Percentiles rank a stretch among this genome's conserved stretches.
phyloP scores from a whole-genome alignment of 2,797 vertebrate genomes.

The Bradypodion pumilum region DNA sequence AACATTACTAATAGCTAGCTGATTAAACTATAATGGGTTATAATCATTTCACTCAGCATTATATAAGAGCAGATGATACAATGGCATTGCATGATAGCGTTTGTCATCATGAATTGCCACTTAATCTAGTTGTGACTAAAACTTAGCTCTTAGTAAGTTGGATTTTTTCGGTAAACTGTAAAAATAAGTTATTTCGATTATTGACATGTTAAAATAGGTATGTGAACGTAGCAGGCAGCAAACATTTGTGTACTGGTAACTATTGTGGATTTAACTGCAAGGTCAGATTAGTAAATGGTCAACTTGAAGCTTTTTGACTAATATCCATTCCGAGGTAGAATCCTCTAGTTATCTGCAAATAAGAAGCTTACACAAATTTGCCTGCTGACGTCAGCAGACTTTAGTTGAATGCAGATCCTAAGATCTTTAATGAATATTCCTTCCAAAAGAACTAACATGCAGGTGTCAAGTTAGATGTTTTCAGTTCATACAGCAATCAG shows the following conservation, averaged over 20 bases:
- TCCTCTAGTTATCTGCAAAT: not conserved
- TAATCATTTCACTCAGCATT: not conserved
- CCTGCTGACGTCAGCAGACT: not conserved
- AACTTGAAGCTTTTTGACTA: not conserved
- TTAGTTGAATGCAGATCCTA: not conserved
- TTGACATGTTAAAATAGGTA: not conserved
- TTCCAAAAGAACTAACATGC: not conserved
- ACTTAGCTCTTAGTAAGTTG: not conserved
- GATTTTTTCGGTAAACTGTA: not conserved
- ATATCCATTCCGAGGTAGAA: not conserved
- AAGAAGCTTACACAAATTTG: not conserved
- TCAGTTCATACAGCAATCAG: not conserved
- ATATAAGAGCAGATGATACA: no score
- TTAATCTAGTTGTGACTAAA: not conserved
- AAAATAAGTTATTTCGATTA: not conserved
- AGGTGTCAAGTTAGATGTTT: not conserved
- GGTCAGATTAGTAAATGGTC: not conserved
- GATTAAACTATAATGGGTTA: not conserved
- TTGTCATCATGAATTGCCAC: not conserved
- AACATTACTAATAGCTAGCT: not conserved
- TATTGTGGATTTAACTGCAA: not conserved
- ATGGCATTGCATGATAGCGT: no score
- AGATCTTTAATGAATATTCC: not conserved
- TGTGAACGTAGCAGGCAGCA: not conserved
- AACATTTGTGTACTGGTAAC: not conserved